phyloP scores from a whole-genome alignment of 2,888 invertebrate genomes.

The Pseudococcus jackbeardsleyi region DNA sequence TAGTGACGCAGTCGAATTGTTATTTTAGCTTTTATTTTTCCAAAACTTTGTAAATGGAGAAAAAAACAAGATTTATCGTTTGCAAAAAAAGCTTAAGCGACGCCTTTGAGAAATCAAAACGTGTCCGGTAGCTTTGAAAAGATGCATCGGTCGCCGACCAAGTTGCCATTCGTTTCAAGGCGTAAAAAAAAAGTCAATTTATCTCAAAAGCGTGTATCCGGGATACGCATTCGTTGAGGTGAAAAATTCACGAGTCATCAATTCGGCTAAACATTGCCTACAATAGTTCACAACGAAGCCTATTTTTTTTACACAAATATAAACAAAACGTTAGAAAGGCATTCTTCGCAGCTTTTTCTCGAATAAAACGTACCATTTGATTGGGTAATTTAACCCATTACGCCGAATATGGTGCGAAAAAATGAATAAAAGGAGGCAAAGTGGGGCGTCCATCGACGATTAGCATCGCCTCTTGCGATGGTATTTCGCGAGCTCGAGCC shows the following conservation, averaged over 20 bases:
- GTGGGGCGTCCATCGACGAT: background rate
- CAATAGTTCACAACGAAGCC: background rate
- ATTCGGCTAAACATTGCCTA: slow-evolving; percentile 42
- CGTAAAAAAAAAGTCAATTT: slow-evolving; percentile 8
- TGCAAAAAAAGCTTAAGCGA: background rate
- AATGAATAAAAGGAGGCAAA: background rate
- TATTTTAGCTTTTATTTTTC: background rate
- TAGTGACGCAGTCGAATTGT: background rate
- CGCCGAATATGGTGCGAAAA: background rate
- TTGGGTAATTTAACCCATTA: background rate
- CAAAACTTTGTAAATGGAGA: background rate
- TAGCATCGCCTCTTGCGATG: background rate
- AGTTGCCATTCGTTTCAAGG: background rate
- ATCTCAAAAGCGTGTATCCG: background rate
- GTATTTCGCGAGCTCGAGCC: background rate
- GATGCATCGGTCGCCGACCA: background rate
- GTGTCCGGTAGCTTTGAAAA: background rate
- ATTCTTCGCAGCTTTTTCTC: background rate
- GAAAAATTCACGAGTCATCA: slow-evolving; percentile 54
- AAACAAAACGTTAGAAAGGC: background rate
- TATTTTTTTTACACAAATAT: background rate
- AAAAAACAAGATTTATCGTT: background rate
- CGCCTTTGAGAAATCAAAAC: slow-evolving; percentile 32
- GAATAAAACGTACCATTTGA: background rate
- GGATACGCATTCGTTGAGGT: background rate